phyloP scores from a whole-genome alignment of 2,113 vertebrate species.

The Upupa epops region DNA sequence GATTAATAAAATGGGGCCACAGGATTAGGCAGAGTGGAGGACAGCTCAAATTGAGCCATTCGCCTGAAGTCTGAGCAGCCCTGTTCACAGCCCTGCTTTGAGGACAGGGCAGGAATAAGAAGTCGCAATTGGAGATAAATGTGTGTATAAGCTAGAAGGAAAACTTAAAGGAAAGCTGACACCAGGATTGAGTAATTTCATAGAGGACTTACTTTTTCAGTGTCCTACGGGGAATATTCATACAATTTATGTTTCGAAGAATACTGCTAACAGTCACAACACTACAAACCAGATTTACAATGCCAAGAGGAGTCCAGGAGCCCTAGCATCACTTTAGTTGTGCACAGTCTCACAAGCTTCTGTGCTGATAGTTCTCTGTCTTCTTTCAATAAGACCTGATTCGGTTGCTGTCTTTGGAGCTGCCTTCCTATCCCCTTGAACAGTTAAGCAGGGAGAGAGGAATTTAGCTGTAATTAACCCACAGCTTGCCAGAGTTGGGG shows the following conservation, averaged over 20 bases:
- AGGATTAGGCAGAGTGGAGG: background rate
- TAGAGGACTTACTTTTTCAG: background rate
- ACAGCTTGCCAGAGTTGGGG: background rate
- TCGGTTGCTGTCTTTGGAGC: background rate
- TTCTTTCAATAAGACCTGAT: background rate
- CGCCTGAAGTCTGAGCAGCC: background rate
- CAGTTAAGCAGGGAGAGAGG: background rate
- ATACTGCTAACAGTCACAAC: background rate
- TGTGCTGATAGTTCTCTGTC: background rate
- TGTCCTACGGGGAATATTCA: background rate
- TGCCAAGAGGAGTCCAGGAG: background rate
- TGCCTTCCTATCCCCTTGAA: background rate
- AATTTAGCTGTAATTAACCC: constrained; percentile 13
- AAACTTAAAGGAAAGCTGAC: background rate
- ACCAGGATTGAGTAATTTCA: background rate
- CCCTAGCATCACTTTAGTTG: background rate
- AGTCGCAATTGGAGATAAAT: background rate
- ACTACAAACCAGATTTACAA: background rate
- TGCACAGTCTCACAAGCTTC: background rate
- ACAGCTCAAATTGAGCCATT: fast-evolving
- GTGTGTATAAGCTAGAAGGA: background rate
- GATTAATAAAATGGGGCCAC: background rate
- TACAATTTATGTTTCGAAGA: background rate
- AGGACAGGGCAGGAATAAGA: background rate
- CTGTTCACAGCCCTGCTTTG: background rate